Percentiles rank a stretch among this genome's conserved stretches.
phyloP scores from a whole-genome alignment of 2,888 invertebrate species.

The Heliconius cydno region DNA sequence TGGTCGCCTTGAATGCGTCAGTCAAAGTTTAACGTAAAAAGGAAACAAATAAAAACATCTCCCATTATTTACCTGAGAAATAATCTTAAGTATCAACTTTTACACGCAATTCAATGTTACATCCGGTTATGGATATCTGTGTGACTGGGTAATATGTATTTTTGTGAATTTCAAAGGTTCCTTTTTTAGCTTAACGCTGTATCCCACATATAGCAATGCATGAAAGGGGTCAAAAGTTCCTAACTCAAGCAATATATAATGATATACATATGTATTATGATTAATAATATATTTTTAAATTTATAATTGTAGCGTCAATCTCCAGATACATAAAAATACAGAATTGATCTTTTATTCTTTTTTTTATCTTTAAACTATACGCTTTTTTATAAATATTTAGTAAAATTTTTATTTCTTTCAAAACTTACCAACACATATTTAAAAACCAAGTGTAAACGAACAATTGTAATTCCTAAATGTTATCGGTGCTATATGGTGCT shows the following conservation, averaged over 20 bases:
- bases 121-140: slow-evolving; percentile 50
- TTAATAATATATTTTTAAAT: too few relatives aligned
- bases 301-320: too few relatives aligned
- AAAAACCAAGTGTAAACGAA: not conserved
- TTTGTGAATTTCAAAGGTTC: not conserved
- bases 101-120: slow-evolving; percentile 21
- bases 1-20: slow-evolving; percentile 53
- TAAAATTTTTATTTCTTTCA: too few relatives aligned
- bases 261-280: too few relatives aligned
- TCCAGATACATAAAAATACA: too few relatives aligned
- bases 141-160: slow-evolving; percentile 38
- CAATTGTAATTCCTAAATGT: slow-evolving; percentile 1
- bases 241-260: too few relatives aligned
- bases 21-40: slow-evolving; percentile 54
- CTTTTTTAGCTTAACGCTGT: too few relatives aligned
- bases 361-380: too few relatives aligned
- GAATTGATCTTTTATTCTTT: too few relatives aligned
- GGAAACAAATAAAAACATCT: slow-evolving; percentile 61
- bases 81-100: slow-evolving; percentile 27
- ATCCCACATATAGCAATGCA: too few relatives aligned
- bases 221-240: not conserved
- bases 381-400: too few relatives aligned
- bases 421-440: not conserved
- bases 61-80: slow-evolving; percentile 35
- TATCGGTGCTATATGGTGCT: not conserved